Conservation (phyloP, 2,888 invertebrate species). For the Erynnis tages region DNA sequence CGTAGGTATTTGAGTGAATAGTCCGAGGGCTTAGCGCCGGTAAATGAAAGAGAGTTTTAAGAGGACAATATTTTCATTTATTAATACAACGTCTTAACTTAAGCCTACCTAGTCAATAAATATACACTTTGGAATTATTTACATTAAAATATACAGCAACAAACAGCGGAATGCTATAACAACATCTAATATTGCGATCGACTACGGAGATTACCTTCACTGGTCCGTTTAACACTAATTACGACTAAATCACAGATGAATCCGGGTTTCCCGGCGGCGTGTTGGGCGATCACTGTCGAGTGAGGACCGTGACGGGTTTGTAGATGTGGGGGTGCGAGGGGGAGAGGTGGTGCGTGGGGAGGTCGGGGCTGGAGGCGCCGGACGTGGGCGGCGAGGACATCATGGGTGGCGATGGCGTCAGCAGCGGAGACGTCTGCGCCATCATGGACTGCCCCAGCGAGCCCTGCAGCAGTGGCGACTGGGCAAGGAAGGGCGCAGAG, state of each 20-base stretch:
- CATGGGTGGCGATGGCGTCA: slow-evolving; percentile 70
- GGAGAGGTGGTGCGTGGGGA: slow-evolving; percentile 64
- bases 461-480: slow-evolving; percentile 52
- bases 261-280: slow-evolving; percentile 44
- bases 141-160: slow-evolving; percentile 48
- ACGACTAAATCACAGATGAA: slow-evolving; percentile 73
- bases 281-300: slow-evolving; percentile 65
- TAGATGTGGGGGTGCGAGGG: slow-evolving; percentile 70
- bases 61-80: slow-evolving; percentile 62
- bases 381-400: slow-evolving; percentile 61
- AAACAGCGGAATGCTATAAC: slow-evolving; percentile 62
- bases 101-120: slow-evolving; percentile 67
- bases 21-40: not conserved
- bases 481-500: slow-evolving; percentile 53
- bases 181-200: slow-evolving; percentile 51
- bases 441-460: slow-evolving; percentile 44
- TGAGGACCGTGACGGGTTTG: slow-evolving; percentile 81
- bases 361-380: slow-evolving; percentile 67
- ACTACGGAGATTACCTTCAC: slow-evolving; percentile 54
- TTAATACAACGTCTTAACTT: slow-evolving; percentile 61
- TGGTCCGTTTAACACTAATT: slow-evolving; percentile 57
- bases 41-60: slow-evolving; percentile 51
- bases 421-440: slow-evolving; percentile 53
- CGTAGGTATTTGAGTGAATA: too few species aligned
- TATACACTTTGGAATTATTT: slow-evolving; percentile 74